Evolutionary conservation across 1,140 invertebrate genomes (phyloP).

Genomic region (Caenorhabditis remanei): DNA sequence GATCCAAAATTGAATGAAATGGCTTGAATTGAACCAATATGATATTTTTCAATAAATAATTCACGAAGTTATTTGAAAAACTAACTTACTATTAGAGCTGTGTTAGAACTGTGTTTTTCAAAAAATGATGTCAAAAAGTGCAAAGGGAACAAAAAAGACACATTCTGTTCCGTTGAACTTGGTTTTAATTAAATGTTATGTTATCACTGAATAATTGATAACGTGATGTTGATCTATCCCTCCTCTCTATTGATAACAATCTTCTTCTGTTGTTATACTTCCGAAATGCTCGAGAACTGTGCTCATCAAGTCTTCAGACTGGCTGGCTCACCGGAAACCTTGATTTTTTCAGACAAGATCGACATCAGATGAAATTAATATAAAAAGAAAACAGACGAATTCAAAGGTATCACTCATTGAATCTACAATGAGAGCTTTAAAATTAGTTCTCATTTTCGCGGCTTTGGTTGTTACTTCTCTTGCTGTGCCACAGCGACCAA

Average conservation of each 20-base stretch:
- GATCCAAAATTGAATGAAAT: no score
- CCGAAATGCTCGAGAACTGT: conserved; percentile 16
- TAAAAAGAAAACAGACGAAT: background rate
- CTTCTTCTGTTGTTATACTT: background rate
- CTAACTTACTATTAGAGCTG: no score
- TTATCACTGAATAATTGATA: conserved; percentile 1
- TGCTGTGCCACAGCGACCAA: background rate
- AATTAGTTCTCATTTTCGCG: background rate
- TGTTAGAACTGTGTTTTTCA: no score
- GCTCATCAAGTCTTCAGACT: background rate
- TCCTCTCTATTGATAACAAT: background rate
- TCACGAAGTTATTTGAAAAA: no score
- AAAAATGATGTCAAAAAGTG: no score
- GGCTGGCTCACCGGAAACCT: background rate
- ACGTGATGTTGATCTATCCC: conserved; percentile 28
- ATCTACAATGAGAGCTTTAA: background rate
- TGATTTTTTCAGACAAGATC: background rate
- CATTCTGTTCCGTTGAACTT: background rate
- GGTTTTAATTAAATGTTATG: background rate
- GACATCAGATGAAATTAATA: background rate
- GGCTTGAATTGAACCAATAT: no score
- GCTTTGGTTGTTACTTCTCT: background rate
- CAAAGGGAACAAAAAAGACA: no score
- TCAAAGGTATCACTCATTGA: background rate
- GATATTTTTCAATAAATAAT: no score